Evolutionary conservation across 2,113 vertebrate genomes (phyloP), one percentile per base, ranked within the genome.

Genomic region (Leiothrix lutea): DNA sequence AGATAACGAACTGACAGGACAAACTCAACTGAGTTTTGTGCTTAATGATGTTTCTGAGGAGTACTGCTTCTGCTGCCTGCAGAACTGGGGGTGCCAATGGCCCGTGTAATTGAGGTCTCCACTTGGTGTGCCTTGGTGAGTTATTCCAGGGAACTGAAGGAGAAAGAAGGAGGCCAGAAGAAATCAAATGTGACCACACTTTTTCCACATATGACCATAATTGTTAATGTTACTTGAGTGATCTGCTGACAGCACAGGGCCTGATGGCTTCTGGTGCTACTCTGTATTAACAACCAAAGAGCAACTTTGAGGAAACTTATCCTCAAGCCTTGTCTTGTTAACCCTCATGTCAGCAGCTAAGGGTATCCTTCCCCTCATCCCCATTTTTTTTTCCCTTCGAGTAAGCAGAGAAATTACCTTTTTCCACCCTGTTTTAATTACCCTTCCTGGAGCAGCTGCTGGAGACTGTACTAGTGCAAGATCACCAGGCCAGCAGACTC

Each of bases 401-500:
- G 21, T 88, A 66, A 94, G 38, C 22, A 82, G 45, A 81, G 31
- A 70, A 86, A 70, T 86, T 87, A 61, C 70, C 20, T 79, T 89
- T 79, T 92, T 23, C 51, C 65, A 72, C 73, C 36, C 29, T 57
- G 22, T 85, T 92, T 94, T 95, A 92, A 92, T 95, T 84, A 82
- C 42, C 62, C 45, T 85, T 92, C 54, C 84, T 70, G 70, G 66
- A 94, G 73, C 57, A 20, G 26, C 92, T 86, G 72, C 81, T 65
- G 72, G 57, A 72, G 31, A 28, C 70, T 2, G 2, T 33, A 31
- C 60, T 24, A 65, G 21, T 45, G 22, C 45, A 85, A 36, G 72
- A 96, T 67, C 86, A 77, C 69, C 69, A 54, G 60, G 78, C 61
- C 72, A 87, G 67, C 38, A 61, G 54, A 42, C 65, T 91, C 45